Conservation (phyloP, 2,797 vertebrate genomes). For the Myoxocephalus aenaeus region DNA sequence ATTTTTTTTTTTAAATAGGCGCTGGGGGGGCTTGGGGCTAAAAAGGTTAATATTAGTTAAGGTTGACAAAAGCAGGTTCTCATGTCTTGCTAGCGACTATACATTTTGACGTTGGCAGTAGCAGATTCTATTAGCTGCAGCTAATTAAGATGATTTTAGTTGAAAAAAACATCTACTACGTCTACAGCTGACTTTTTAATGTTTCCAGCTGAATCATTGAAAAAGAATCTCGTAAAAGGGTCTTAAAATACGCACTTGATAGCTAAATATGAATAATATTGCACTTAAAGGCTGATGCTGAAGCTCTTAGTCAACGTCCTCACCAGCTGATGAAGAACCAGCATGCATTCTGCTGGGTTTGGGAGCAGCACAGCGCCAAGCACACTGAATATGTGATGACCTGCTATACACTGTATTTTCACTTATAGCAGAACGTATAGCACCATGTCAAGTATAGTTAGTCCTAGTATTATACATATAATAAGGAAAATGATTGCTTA, state of each 20-base stretch:
- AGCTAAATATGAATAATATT: background rate
- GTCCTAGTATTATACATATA: background rate
- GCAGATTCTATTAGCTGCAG: background rate
- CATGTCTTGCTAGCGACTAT: no score
- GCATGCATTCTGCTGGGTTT: no score
- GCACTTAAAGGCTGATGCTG: background rate
- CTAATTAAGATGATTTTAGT: background rate
- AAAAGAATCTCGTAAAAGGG: background rate
- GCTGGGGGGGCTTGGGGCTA: no score
- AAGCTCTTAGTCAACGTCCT: background rate
- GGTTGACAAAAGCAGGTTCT: background rate
- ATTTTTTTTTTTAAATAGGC: no score
- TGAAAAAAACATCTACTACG: background rate
- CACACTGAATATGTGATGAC: no score
- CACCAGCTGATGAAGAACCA: background rate
- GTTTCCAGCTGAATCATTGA: background rate
- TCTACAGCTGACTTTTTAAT: background rate
- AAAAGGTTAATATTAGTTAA: background rate
- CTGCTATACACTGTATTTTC: background rate
- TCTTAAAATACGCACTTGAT: background rate
- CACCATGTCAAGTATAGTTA: background rate
- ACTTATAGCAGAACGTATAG: background rate
- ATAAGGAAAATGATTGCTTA: background rate
- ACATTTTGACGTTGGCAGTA: background rate
- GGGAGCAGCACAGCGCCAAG: no score